Evolutionary conservation across 2,113 vertebrate genomes (phyloP).

Genomic region (Phocoena sinus): DNA sequence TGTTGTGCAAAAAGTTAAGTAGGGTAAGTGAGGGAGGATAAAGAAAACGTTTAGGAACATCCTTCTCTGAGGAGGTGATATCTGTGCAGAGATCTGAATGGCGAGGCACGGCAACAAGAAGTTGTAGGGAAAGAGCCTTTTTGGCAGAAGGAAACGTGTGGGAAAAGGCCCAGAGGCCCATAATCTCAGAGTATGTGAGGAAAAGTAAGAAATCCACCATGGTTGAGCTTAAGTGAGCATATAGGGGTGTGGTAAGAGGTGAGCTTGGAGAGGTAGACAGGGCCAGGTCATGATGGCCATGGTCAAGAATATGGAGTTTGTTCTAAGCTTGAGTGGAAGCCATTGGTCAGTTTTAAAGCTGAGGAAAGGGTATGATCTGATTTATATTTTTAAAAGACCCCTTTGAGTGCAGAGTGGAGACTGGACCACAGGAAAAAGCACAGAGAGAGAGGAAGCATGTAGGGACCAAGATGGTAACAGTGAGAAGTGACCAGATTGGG

Average conservation of each 20-base stretch:
- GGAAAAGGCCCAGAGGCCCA: not conserved
- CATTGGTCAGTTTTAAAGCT: not conserved
- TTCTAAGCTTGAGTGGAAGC: not conserved
- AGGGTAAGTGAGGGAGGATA: not conserved
- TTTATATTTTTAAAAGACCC: not conserved
- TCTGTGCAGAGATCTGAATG: not conserved
- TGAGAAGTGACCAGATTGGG: not conserved
- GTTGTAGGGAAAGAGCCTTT: not conserved
- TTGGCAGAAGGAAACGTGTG: not conserved
- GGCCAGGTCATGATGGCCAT: no score
- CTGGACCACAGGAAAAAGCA: rapidly evolving
- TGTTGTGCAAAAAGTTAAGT: not conserved
- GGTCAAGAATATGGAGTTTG: not conserved
- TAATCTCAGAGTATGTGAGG: not conserved
- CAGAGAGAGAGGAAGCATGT: not conserved
- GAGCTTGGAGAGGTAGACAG: rapidly evolving
- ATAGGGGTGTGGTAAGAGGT: not conserved
- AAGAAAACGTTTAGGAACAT: not conserved
- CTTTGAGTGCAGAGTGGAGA: not conserved
- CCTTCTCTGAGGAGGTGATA: not conserved
- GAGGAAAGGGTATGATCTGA: not conserved
- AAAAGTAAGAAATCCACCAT: not conserved
- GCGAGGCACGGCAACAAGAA: not conserved
- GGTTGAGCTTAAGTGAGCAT: no score
- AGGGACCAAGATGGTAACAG: rapidly evolving